Evolutionary conservation across 2,797 vertebrate species (phyloP), one percentile per base, ranked within the genome.

Genomic region (Agapornis canus): DNA sequence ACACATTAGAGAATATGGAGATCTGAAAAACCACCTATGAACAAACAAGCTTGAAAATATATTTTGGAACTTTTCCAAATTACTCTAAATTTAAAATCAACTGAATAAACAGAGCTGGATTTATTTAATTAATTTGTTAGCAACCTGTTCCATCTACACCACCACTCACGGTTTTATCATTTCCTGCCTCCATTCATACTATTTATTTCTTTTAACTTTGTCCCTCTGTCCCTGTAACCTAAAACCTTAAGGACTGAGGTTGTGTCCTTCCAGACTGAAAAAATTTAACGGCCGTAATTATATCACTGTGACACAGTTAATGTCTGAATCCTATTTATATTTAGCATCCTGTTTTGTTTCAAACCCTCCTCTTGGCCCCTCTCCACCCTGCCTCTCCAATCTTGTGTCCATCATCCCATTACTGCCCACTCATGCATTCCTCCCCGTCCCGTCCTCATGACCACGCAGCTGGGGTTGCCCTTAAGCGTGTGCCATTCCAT

Each of bases 361-460:
- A 71, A 82, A 91, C 63, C 42, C 79, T 75, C 47, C 39, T 91
- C 79, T 88, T 96, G 95, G 94, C 94, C 59, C n/a, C 31, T 2
- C 21, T 93, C 92, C 86, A 87, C 59, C 42, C 20, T 61, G 66
- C 70, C 78, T 91, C 72, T 93, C 86, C 87, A 81, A 40, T 71
- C 73, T 25, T 37, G 43, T 42, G 79, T 83, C 92, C 72, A 66
- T 96, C 94, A 91, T 66, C 79, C 76, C 66, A 76, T 70, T 82
- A 78, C 81, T 95, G 92, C 92, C 70, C 94, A 94, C 89, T 96
- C 95, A 92, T 76, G 87, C 89, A 96, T 95, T 96, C 94, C 94
- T 94, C 32, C 35, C 63, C 1, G 2, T 86, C 64, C 89, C 45
- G 65, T 77, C 89, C 91, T 75, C 77, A 70, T 91, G 89, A 92